Percentiles rank a stretch among this genome's conserved stretches.
These are phyloP conservation scores for Coluber constrictor DNA, from an alignment of 2,797 vertebrate species.

Conservation along the genomic window DNA sequence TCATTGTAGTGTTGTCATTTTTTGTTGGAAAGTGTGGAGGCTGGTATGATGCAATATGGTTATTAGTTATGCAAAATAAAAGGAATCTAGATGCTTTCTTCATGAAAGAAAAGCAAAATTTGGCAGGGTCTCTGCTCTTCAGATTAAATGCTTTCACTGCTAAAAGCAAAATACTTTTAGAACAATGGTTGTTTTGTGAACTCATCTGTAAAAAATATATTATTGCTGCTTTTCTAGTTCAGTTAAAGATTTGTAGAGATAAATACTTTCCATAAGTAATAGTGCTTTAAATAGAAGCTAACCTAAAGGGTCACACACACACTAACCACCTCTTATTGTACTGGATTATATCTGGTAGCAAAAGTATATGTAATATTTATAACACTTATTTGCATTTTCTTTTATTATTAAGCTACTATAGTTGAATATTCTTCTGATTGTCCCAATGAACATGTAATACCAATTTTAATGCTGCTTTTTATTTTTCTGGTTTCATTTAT, in stretches of 20 bases:
- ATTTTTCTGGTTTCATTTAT: neutral
- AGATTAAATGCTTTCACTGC: constrained; percentile 13
- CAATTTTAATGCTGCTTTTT: neutral
- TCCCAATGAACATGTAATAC: neutral
- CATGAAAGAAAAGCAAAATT: constrained; percentile 26
- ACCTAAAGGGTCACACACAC: constrained; percentile 39
- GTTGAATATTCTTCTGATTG: neutral
- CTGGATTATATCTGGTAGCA: neutral
- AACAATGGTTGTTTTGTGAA: constrained; percentile 19
- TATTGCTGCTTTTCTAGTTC: constrained; percentile 38
- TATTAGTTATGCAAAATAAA: constrained; percentile 12
- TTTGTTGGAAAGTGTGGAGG: constrained; percentile 7
- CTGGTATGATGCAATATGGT: rapidly evolving
- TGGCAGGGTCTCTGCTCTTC: constrained; percentile 19
- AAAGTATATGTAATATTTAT: constrained; percentile 43
- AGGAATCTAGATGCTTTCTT: constrained; percentile 30
- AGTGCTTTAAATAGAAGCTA: constrained; percentile 55
- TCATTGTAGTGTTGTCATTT: neutral
- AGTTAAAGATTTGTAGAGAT: constrained; percentile 59
- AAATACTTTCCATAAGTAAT: constrained; percentile 58
- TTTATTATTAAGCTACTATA: neutral
- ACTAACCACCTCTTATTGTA: constrained; percentile 49
- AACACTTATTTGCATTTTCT: neutral
- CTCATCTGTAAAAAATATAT: constrained; percentile 36
- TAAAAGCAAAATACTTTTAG: constrained; percentile 2